These are phyloP conservation scores for Pomatorhinus ruficollis DNA, from an alignment of 2,113 vertebrate genomes.

Conservation along the genomic window DNA sequence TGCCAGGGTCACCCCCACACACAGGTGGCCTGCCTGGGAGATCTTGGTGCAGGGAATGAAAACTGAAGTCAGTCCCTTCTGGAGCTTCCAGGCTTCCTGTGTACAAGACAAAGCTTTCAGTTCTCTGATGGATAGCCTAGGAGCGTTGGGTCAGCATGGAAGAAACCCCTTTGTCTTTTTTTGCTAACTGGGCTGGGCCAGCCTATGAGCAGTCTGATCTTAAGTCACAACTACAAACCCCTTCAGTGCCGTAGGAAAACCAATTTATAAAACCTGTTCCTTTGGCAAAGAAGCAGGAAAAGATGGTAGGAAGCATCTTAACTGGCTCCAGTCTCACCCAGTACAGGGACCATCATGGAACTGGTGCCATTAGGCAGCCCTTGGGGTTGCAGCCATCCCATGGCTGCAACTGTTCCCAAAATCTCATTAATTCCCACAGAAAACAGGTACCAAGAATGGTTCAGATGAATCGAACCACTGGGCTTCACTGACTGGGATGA, in stretches of 20 bases:
- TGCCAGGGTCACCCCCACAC: accelerated
- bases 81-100: not conserved
- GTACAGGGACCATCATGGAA: not conserved
- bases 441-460: not conserved
- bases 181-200: not conserved
- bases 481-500: not conserved
- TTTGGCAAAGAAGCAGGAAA: not conserved
- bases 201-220: not conserved
- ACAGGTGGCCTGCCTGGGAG: not conserved
- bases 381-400: not conserved
- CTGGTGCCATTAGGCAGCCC: not conserved
- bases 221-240: not conserved
- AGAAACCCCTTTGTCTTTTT: not conserved
- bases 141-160: not conserved
- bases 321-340: not conserved
- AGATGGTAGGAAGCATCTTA: not conserved
- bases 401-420: not conserved
- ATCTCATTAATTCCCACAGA: not conserved
- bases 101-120: not conserved
- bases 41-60: not conserved
- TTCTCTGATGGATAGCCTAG: not conserved
- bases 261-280: not conserved
- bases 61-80: not conserved
- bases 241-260: not conserved
- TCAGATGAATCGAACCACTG: not conserved